Base-by-base conservation (phyloP, 2,888 invertebrate genomes). In the Diloba caeruleocephala region DNA sequence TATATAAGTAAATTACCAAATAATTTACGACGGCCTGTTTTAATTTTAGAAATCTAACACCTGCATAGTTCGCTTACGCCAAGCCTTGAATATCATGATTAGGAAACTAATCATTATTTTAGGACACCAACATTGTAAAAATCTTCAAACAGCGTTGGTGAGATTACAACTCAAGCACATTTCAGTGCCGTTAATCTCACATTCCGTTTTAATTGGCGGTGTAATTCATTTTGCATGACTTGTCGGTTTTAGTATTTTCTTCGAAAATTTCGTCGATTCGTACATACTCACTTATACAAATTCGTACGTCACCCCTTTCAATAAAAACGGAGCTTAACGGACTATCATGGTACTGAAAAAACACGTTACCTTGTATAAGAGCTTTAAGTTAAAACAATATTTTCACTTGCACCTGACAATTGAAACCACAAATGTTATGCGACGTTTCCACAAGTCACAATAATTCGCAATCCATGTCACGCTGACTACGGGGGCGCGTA, bases 401-500 rank as follows among this genome's bases (percentile, higher is more conserved):
- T 10, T 1, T 25, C 59, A 52, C 42, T 57, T 50, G 31, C 10
- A 32, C 21, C 9, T 31, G 64, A 50, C 28, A 44, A 39, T 10
- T 6, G 7, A 31, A 51, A 61, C 36, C 61, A 53, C 46, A 41
- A 42, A 38, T 17, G 45, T 57, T 19, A 39, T 39, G 48, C 59
- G 58, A 55, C 12, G 61, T 64, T 62, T 64, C 58, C 71, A 67
- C 60, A 51, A 36, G 64, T 59, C 67, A 60, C 60, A 34, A 7
- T 48, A 41, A 38, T 54, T 51, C 13, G 39, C 28, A 13, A 52
- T 54, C 21, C 50, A 56, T 53, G 56, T 41, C 53, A 55, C 66
- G 57, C 44, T 38, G 78, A 75, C 85, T 89, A 92, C 63, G 91
- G 88, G 45, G 91, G 85, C 69, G 92, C 87, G 81, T 90, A 93